phyloP scores from a whole-genome alignment of 2,797 vertebrate species.

The Xenopus petersii region DNA sequence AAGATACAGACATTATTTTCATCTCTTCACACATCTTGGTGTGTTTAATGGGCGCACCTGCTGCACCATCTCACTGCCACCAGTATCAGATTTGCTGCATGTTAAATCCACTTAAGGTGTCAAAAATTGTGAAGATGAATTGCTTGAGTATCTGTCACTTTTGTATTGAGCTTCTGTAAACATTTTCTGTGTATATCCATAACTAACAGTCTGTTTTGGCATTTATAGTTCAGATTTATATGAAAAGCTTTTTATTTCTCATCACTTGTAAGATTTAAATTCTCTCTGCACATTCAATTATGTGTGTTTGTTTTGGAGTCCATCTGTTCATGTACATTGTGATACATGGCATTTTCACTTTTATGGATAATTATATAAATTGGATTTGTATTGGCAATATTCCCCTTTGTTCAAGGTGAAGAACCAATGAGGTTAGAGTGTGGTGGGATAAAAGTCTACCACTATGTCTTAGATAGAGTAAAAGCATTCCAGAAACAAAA shows the following conservation, averaged over 20 bases:
- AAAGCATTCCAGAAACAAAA: no score
- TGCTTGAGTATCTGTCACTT: conserved; percentile 51
- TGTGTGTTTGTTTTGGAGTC: conserved; percentile 46
- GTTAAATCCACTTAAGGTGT: conserved; percentile 61
- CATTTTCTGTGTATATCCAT: conserved; percentile 45
- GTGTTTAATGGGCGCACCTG: conserved; percentile 55
- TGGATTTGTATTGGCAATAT: not conserved
- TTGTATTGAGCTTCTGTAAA: conserved; percentile 20
- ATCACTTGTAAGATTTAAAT: not conserved
- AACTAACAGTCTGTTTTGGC: conserved; percentile 8
- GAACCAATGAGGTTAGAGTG: no score
- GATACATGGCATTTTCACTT: not conserved
- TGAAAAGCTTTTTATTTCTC: not conserved
- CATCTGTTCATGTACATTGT: not conserved
- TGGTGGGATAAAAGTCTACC: no score
- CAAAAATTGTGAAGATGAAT: conserved; percentile 52
- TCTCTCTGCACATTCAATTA: conserved; percentile 46
- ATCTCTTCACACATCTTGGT: conserved; percentile 43
- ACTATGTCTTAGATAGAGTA: no score
- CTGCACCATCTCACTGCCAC: conserved; percentile 56
- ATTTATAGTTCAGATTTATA: conserved; percentile 10
- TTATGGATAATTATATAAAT: conserved; percentile 24
- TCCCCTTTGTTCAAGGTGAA: conserved; percentile 7
- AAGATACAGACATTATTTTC: conserved; percentile 49
- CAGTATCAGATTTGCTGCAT: conserved; percentile 59